Evolutionary conservation across 2,797 vertebrate species (phyloP), one percentile per base, ranked within the genome.

Genomic region (Peromyscus nudipes): DNA sequence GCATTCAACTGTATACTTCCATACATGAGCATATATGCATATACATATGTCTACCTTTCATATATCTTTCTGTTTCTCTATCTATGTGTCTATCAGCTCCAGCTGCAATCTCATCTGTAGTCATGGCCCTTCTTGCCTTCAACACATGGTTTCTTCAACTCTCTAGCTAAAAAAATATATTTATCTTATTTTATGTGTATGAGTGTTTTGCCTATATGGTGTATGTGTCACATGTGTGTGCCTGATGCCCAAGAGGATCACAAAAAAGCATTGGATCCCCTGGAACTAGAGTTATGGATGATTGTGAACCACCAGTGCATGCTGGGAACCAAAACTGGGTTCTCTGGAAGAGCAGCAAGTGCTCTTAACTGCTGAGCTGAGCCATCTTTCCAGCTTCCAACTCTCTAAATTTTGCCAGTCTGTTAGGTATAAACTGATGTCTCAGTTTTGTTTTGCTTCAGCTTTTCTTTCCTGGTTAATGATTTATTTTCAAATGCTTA

Each of bases 401-500:
- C 52, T 81, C 79, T 40, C 29, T 69, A 75, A 87, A 55, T 67
- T 52, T 92, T 87, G 6, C 31, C 31, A 34, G n/a, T 46, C 31
- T 31, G 60, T 7, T 40, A 64, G 21, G 12, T 27, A 55, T 40
- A 87, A 67, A 73, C 29, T 62, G 6, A 29, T 57, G 69, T 10
- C n/a, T 95, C 19, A 71, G 21, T 88, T 95, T 91, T 49, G 6
- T 67, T 96, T 92, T 52, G 65, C 19, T 46, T 73, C 55, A 46
- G n/a, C 16, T 17, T 31, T 52, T 84, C 40, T 64, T 60, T 89
- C 60, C 16, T 77, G 21, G 23, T 71, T 71, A 27, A 43, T 79
- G 34, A 49, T 79, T 77, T 73, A 60, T 64, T 96, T 73, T 94
- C 46, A 76, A 46, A 40, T 91, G 9, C 37, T 89, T 79, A 19